These are phyloP conservation scores for Phrynosoma blainvillii DNA, from an alignment of 2,113 vertebrate species.

Conservation along the genomic window DNA sequence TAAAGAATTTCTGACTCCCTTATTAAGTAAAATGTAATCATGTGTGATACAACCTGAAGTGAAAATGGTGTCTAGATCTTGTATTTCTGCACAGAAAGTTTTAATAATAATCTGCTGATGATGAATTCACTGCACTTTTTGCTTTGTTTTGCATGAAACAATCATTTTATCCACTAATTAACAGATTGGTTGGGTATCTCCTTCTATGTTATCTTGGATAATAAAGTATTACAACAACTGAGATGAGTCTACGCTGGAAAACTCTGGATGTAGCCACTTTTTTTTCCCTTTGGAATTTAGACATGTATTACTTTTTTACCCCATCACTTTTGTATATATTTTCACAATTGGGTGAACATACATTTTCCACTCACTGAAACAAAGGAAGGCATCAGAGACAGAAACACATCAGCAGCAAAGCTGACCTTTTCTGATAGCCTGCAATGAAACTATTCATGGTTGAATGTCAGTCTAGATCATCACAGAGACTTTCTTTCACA, in stretches of 20 bases:
- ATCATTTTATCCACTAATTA: slow-evolving; percentile 30
- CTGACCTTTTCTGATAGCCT: slow-evolving; percentile 63
- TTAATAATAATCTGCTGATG: slow-evolving; percentile 69
- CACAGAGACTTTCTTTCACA: slow-evolving; percentile 55
- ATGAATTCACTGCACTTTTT: slow-evolving; percentile 58
- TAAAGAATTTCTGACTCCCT: too few species aligned
- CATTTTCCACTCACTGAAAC: slow-evolving; percentile 32
- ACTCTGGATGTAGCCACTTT: slow-evolving; percentile 5
- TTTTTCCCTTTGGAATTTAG: slow-evolving; percentile 28
- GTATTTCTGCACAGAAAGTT: slow-evolving; percentile 71
- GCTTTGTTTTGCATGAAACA: slow-evolving; percentile 26
- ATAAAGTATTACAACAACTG: slow-evolving; percentile 34
- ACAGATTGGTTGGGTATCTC: neutral
- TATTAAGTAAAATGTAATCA: neutral
- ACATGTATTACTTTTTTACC: neutral
- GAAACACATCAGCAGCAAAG: slow-evolving; percentile 48
- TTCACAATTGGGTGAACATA: slow-evolving; percentile 40
- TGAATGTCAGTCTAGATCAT: slow-evolving; percentile 62
- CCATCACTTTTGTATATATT: slow-evolving; percentile 19
- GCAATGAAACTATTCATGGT: slow-evolving; percentile 53
- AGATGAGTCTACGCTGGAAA: slow-evolving; percentile 28
- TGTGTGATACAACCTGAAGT: neutral
- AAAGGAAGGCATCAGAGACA: slow-evolving; percentile 42
- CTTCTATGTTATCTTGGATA: slow-evolving; percentile 35
- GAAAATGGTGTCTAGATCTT: too few species aligned